phyloP scores from a whole-genome alignment of 2,113 vertebrate species.

The Grallaria varia region DNA sequence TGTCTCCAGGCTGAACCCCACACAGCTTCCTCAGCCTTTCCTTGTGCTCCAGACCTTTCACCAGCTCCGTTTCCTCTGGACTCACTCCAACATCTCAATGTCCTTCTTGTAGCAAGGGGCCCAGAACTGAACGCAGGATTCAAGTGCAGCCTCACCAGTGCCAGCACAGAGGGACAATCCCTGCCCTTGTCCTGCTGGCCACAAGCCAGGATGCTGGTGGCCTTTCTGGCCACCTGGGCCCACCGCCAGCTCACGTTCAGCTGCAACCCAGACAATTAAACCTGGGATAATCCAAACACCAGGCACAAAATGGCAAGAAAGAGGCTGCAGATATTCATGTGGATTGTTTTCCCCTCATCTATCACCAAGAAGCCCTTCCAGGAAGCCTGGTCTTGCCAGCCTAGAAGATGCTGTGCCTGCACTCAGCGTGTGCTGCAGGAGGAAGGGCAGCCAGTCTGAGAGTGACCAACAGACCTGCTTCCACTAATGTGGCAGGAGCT shows the following conservation, averaged over 20 bases:
- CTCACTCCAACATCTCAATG: neutral
- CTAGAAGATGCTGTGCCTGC: neutral
- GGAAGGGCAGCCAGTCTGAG: fast-evolving
- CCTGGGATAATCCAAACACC: neutral
- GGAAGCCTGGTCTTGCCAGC: neutral
- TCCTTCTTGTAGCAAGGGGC: neutral
- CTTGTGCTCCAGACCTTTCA: neutral
- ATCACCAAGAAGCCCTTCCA: neutral
- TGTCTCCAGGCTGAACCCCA: neutral
- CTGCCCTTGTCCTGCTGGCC: neutral
- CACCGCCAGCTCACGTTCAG: neutral
- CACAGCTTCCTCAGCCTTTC: neutral
- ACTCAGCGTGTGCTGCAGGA: neutral
- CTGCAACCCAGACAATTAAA: neutral
- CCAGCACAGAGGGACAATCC: neutral
- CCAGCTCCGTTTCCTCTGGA: neutral
- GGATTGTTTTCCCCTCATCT: neutral
- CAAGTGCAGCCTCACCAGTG: neutral
- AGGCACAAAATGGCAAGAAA: neutral
- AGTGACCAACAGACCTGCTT: neutral
- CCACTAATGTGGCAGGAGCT: neutral
- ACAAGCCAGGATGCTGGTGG: neutral
- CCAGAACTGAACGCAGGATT: neutral
- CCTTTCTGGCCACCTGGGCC: neutral
- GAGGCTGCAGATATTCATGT: neutral